Base-by-base conservation (phyloP, 2,888 invertebrate genomes). In the Portevinia maculata region DNA sequence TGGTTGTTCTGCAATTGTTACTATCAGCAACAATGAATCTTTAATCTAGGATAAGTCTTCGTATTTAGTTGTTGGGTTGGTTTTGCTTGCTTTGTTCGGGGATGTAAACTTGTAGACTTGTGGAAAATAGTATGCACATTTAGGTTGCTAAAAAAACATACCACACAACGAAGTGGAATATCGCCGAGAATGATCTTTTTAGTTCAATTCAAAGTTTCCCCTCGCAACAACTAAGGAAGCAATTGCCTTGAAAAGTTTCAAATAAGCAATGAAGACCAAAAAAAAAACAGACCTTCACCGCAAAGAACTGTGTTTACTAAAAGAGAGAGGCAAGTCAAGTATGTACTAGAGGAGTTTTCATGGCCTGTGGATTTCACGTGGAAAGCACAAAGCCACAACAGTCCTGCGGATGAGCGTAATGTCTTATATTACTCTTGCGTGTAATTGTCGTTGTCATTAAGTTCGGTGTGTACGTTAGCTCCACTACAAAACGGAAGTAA, bases 391-490 rank as follows among this genome's bases (percentile, higher is more conserved):
- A 21, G 15, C 21, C 30, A 55, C 41, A 70, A 28, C 48, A 73
- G 60, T 76, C 52, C 70, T 62, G 65, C 59, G 60, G 59, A 52
- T 59, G 75, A 67, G 52, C 59, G 59, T 76, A 60, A 65, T 78
- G 65, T 57, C 67, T 83, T 73, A 76, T 71, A 65, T 78, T 73
- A 71, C 71, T 67, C 71, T 83, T 41, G 71, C 50, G 62, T 70
- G 78, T 62, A 70, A 81, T 76, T 83, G 76, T 83, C 71, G 81
- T 76, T 75, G 64, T 65, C 75, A 70, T 70, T 81, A 81, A 70
- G 75, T 65, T 55, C 57, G 52, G 64, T 65, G 65, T 64, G 64
- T 59, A 52, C 11, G 30, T 15, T 69, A 39, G 34, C 19, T 37
- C 50, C 46, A 39, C 48, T 53, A 21, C 8, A 8, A 7, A 30